Evolutionary conservation across 92 coral and sea anemone genomes (phyloP), one percentile per base, ranked within the genome.

Genomic region (Virgularia gustaviana): DNA sequence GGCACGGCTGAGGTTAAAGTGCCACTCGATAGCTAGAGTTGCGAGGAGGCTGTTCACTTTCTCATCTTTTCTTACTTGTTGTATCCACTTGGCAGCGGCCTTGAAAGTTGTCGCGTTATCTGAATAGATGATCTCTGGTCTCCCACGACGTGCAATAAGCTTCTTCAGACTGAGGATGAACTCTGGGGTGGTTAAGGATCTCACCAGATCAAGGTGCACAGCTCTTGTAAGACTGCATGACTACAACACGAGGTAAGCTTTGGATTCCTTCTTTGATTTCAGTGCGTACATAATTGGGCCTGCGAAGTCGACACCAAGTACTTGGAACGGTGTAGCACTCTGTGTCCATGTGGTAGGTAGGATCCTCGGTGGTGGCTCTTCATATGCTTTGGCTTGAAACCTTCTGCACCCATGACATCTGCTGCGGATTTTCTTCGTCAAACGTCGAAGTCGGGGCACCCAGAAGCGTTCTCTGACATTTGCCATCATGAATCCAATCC

Each of bases 401-500:
- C 81, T 64, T 30, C 35, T 64, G 35, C 85, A 81, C 11, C 86
- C 73, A 27, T 57, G 34, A 24, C 73, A 75, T 38, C 80, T 66
- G 1, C 63, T 57, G 42, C 72, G 43, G 19, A 64, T 36, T 45
- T 65, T 75, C 78, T 76, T 81, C 45, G 61, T 81, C 23, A 76
- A 62, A 42, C 78, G 56, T 44, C 78, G 71, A 15, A 75, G 72
- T 6, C 39, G 55, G 33, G 82, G 81, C 6, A 47, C 59, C 86
- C 81, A 81, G 75, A 65, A 57, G 33, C 24, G 24, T 66, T 81
- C 73, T 63, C 64, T 76, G 27, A 68, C 61, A 43, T 81, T 58
- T 0, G 81, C 81, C 86, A 81, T 66, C 2, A 81, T 74, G 60
- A 65, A 62, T 19, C 81, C 70, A 3, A 65, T 41, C 22, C 77